A percentile compares a stretch with the other conserved stretches of the same genome.
Conservation (phyloP, 2,888 invertebrate species). For the Drosophila gaucha region DNA sequence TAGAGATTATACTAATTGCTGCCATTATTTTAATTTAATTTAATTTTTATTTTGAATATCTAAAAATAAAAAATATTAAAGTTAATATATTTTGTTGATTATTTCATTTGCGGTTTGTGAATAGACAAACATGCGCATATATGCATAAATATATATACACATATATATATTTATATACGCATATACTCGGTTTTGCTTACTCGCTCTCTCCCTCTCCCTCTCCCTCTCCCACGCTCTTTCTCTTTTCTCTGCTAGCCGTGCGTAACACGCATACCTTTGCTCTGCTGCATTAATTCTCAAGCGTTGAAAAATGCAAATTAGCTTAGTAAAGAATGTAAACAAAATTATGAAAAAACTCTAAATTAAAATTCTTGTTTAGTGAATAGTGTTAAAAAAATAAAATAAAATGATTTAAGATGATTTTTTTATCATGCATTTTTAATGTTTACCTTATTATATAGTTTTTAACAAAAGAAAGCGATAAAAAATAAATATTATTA, state of each 20-base stretch:
- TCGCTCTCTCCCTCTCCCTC: neutral
- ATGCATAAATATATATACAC: neutral
- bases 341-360: neutral
- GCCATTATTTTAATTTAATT: slow-evolving; percentile 6
- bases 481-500: no score
- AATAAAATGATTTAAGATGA: no score
- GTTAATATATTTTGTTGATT: neutral
- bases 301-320: slow-evolving; percentile 4
- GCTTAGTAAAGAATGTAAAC: neutral
- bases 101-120: neutral
- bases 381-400: neutral
- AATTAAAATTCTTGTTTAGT: neutral
- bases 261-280: slow-evolving; percentile 1
- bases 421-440: no score
- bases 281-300: slow-evolving; percentile 3
- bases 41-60: slow-evolving; percentile 4
- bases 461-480: no score
- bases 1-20: neutral
- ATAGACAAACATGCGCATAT: neutral
- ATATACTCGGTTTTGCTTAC: neutral
- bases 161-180: neutral
- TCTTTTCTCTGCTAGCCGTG: neutral
- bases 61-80: neutral
- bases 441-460: no score
- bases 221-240: neutral